Base-by-base conservation (phyloP, 2,888 invertebrate species). In the Acronicta psi region DNA sequence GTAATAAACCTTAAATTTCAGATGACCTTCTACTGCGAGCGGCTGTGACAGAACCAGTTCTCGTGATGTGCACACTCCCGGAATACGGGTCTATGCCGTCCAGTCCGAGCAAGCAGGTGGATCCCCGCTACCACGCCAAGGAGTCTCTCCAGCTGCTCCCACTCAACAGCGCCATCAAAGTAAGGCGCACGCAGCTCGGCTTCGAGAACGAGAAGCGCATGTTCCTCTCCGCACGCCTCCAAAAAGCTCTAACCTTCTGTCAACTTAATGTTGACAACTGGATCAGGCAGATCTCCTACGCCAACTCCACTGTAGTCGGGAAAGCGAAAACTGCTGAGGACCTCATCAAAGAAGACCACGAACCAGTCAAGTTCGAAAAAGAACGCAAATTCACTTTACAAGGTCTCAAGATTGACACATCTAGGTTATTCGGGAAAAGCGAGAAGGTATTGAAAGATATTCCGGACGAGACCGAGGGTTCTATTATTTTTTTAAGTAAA, bases 401-500 rank as follows among this genome's bases (percentile, higher is more conserved):
- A 79, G 94, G 94, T 13, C 80, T 94, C 10, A 94, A 94, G 67
- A 92, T 94, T 54, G 94, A 94, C 61, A 88, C 94, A 5, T 93
- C 94, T 1, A 86, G 92, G 64, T 81, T 94, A 37, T 94, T 94
- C 52, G 94, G 94, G 11, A 94, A 94, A 83, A 94, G 93, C 64
- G 94, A 94, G 69, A 93, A 93, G 69, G 93, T 94, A 13, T 83
- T 94, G 16, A 94, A 92, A 81, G 94, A 94, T 76, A 94, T 94
- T 47, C 94, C 94, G 0, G 94, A 95, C 61, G 96, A 95, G 76
- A 95, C 95, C 41, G 96, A 96, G 81, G 95, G 95, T 44, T 96
- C 96, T 0, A 96, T 96, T n/a, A 96, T 96, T 88, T 96, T 96
- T 85, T 89, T 96, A 70, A 96, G 95, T 82, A 96, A 96, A 89